These are phyloP conservation scores for Gobius niger DNA, from an alignment of 2,113 vertebrate species.

Conservation along the genomic window DNA sequence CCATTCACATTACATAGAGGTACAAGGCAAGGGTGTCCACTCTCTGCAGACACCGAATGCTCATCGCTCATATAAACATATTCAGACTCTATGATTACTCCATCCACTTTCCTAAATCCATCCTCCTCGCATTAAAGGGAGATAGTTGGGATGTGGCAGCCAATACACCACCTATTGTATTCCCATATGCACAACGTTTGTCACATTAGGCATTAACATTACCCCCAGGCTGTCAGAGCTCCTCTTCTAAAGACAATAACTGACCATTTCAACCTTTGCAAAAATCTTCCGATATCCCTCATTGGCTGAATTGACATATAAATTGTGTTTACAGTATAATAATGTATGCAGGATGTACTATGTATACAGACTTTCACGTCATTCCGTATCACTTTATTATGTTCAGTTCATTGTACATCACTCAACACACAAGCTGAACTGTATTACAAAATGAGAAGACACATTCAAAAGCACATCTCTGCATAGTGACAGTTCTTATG, in stretches of 20 bases:
- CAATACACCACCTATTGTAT: constrained; percentile 4
- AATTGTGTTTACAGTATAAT: too few species aligned
- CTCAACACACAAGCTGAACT: too few species aligned
- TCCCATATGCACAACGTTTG: neutral
- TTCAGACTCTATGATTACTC: neutral
- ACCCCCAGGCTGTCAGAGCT: constrained; percentile 20
- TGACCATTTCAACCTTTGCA: neutral
- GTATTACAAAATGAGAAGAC: too few species aligned
- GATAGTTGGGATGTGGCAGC: neutral
- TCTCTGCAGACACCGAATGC: neutral
- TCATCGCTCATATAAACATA: neutral
- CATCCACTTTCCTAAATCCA: neutral
- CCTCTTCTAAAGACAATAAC: neutral
- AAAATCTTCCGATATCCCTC: neutral
- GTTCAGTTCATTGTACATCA: too few species aligned
- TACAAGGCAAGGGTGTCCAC: neutral
- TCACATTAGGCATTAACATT: constrained; percentile 30
- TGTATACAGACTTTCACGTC: too few species aligned
- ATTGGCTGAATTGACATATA: too few species aligned
- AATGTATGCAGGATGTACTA: too few species aligned
- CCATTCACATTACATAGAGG: neutral
- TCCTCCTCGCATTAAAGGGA: too few species aligned
- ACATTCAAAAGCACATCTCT: too few species aligned
- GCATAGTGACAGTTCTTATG: too few species aligned
- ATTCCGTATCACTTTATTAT: too few species aligned